A percentile compares a stretch with the other conserved stretches of the same genome.
These are phyloP conservation scores for Hemistola chrysoprasaria DNA, from an alignment of 2,888 invertebrate species.

Conservation along the genomic window DNA sequence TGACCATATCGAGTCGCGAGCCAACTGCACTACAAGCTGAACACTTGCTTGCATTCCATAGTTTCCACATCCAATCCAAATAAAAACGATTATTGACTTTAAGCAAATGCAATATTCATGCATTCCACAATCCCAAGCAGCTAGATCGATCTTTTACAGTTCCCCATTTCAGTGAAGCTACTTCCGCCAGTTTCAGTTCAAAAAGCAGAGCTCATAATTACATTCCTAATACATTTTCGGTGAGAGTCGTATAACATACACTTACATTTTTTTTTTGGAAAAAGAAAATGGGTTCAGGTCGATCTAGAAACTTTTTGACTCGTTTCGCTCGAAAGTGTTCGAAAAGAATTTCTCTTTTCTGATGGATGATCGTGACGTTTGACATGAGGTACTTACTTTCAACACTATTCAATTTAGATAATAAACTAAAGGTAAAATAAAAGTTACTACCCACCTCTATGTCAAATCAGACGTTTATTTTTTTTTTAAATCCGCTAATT, in stretches of 20 bases:
- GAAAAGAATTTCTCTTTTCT: constrained; percentile 44
- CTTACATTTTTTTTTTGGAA: constrained; percentile 7
- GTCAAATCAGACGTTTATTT: too few relatives aligned
- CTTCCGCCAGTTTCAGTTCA: too few relatives aligned
- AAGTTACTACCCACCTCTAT: too few relatives aligned
- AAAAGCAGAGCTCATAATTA: too few relatives aligned
- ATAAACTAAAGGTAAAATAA: too few relatives aligned
- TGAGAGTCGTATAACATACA: neutral
- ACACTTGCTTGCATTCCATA: constrained; percentile 58
- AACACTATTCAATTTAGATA: constrained; percentile 39
- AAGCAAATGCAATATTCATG: too few relatives aligned
- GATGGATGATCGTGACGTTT: constrained; percentile 49
- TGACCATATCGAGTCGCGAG: constrained; percentile 75
- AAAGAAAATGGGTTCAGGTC: constrained; percentile 17
- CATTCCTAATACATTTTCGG: too few relatives aligned
- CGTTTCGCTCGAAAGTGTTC: constrained; percentile 41
- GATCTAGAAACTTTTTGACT: constrained; percentile 29
- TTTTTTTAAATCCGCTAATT: neutral
- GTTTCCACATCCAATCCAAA: constrained; percentile 13
- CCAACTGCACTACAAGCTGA: constrained; percentile 49
- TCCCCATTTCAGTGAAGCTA: too few relatives aligned
- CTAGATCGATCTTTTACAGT: too few relatives aligned
- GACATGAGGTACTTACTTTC: constrained; percentile 45
- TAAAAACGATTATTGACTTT: constrained; percentile 13
- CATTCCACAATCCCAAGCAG: too few relatives aligned